Evolutionary conservation across 2,113 vertebrate genomes (phyloP).

Genomic region (Platycercus adscitus): DNA sequence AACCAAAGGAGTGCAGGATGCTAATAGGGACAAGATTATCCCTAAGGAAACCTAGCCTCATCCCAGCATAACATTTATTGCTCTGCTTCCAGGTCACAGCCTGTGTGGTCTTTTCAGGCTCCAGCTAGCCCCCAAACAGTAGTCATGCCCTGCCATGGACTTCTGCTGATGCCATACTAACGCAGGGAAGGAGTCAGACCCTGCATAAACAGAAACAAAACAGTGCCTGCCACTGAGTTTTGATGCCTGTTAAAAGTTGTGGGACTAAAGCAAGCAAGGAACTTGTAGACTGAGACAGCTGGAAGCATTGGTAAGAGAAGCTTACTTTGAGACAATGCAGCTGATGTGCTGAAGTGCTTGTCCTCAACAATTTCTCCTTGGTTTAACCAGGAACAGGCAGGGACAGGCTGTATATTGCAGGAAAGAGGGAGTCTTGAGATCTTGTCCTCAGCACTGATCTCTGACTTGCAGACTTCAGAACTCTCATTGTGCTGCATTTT

Average conservation of each 20-base stretch:
- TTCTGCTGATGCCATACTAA: not conserved
- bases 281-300: not conserved
- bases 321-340: not conserved
- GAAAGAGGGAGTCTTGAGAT: not conserved
- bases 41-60: not conserved
- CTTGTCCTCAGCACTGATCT: not conserved
- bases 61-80: not conserved
- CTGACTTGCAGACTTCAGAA: not conserved
- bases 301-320: not conserved
- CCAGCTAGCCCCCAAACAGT: not conserved
- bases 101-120: not conserved
- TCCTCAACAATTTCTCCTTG: not conserved
- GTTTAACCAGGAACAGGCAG: not conserved
- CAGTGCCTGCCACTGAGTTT: not conserved
- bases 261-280: not conserved
- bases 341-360: fast-evolving
- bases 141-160: not conserved
- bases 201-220: not conserved
- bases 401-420: not conserved
- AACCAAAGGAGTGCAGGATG: not conserved
- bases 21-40: not conserved
- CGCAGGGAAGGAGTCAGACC: not conserved
- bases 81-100: not conserved
- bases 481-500: not conserved
- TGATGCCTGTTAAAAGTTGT: not conserved